Evolutionary conservation across 2,113 vertebrate genomes (phyloP).

Genomic region (Menidia beryllina): DNA sequence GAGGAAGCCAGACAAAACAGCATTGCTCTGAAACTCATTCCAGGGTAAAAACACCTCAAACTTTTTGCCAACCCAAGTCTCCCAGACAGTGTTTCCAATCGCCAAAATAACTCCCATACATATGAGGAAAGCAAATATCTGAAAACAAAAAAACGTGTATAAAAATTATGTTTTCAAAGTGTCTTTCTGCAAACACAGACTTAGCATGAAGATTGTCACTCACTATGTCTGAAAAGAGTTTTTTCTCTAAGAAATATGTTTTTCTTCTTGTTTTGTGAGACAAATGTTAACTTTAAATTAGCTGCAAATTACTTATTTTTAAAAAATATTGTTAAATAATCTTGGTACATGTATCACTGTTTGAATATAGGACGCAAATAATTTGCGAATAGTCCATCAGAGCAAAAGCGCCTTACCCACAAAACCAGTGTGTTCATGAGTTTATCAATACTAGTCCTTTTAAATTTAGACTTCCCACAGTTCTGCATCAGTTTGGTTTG

Average conservation of each 20-base stretch:
- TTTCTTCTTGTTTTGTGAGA: too few species aligned
- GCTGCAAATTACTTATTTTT: too few species aligned
- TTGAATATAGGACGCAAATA: too few species aligned
- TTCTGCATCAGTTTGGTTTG: conserved; percentile 98
- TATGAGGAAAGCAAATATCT: conserved; percentile 94
- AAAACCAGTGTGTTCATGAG: conserved; percentile 95
- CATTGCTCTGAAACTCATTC: conserved; percentile 82
- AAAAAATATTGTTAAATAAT: too few species aligned
- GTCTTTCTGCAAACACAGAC: not conserved
- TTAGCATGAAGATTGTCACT: too few species aligned
- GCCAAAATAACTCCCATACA: conserved; percentile 93
- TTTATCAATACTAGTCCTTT: conserved; percentile 93
- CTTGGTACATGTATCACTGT: too few species aligned
- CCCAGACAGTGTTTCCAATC: conserved; percentile 92
- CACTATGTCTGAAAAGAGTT: too few species aligned
- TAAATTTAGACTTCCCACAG: conserved; percentile 90
- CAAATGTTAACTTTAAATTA: too few species aligned
- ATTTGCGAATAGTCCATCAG: not conserved
- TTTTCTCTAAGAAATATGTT: too few species aligned
- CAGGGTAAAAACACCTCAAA: conserved; percentile 91
- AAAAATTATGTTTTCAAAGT: not conserved
- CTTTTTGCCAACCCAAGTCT: conserved; percentile 83
- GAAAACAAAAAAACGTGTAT: conserved; percentile 27
- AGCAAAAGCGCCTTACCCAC: conserved; percentile 83
- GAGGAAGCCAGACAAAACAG: conserved; percentile 91